Evolutionary conservation across 2,797 vertebrate species (phyloP).

Genomic region (Phyllotis vaccarum): DNA sequence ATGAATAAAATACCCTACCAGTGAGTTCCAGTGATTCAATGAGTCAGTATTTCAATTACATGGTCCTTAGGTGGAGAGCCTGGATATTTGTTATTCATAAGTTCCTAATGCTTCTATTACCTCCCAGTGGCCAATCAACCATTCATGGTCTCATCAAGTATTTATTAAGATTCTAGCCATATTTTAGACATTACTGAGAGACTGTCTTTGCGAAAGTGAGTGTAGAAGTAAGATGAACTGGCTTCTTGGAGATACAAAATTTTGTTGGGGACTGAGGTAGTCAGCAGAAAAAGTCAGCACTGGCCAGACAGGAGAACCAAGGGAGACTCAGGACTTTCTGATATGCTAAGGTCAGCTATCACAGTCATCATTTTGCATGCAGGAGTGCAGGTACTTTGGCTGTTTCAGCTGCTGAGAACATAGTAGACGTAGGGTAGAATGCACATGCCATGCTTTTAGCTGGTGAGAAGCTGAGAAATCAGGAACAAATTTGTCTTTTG

Average conservation of each 20-base stretch:
- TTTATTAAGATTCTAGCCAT: neutral
- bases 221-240: neutral
- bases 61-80: neutral
- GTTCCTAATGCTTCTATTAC: neutral
- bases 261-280: neutral
- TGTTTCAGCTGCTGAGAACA: neutral
- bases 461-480: neutral
- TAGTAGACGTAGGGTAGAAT: too few species aligned
- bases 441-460: neutral
- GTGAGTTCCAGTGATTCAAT: neutral
- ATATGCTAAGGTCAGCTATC: neutral
- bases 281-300: neutral
- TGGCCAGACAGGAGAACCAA: neutral
- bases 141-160: neutral
- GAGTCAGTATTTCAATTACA: neutral
- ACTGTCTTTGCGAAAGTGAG: neutral
- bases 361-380: neutral
- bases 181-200: neutral
- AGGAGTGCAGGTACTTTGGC: neutral
- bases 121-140: neutral
- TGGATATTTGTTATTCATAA: neutral
- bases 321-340: neutral
- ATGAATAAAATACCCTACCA: neutral
- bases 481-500: neutral
- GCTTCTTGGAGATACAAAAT: neutral